phyloP scores from a whole-genome alignment of 2,113 vertebrate species.

The Uria aalge region DNA sequence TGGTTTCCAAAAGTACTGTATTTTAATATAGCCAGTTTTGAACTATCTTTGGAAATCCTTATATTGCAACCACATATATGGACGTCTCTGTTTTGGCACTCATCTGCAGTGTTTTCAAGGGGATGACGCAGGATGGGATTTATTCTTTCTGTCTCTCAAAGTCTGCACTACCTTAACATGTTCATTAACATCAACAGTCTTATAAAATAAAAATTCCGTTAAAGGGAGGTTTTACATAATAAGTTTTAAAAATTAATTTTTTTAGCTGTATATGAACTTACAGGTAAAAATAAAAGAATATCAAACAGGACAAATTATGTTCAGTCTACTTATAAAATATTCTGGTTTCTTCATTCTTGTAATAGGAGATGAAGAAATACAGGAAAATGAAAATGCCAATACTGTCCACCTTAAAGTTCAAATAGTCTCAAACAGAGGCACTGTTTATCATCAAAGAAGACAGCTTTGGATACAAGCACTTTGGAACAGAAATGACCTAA shows the following conservation, averaged over 20 bases:
- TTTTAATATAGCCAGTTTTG: background rate
- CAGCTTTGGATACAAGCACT: conserved; percentile 1
- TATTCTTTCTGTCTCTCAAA: background rate
- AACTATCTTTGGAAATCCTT: background rate
- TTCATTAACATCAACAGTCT: background rate
- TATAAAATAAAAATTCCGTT: background rate
- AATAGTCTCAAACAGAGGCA: conserved; percentile 13
- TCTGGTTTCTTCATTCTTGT: background rate
- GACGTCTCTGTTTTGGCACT: background rate
- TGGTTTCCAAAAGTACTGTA: background rate
- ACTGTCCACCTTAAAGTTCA: background rate
- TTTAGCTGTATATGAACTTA: background rate
- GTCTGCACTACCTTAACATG: background rate
- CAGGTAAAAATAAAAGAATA: background rate
- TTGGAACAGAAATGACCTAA: conserved; percentile 41
- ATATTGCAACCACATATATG: background rate
- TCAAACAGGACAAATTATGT: background rate
- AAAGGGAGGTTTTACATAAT: background rate
- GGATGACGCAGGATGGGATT: background rate
- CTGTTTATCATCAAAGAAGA: conserved; percentile 25
- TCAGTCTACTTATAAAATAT: background rate
- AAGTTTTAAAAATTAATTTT: background rate
- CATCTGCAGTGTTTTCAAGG: background rate
- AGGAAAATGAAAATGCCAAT: background rate
- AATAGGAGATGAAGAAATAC: background rate